Percentiles rank a stretch among this genome's conserved stretches.
Evolutionary conservation across 2,113 vertebrate genomes (phyloP).

Genomic region (Istiophorus platypterus): DNA sequence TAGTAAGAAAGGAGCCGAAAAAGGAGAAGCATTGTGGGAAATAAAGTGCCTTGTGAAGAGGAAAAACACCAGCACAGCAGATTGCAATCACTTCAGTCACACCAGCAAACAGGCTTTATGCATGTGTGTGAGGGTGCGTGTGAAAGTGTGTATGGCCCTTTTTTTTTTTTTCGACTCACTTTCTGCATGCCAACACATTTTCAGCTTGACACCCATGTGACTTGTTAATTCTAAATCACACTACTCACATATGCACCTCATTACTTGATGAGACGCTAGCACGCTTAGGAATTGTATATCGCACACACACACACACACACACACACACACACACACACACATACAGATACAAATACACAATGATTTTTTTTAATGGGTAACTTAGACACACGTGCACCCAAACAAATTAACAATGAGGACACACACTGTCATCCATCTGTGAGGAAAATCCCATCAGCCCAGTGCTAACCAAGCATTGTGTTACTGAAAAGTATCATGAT

Average conservation of each 20-base stretch:
- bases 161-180: neutral
- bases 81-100: conserved; percentile 47
- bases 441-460: conserved; percentile 61
- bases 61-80: conserved; percentile 45
- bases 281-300: conserved; percentile 46
- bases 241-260: conserved; percentile 64
- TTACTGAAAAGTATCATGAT: conserved; percentile 44
- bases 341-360: neutral
- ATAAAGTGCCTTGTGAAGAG: conserved; percentile 24
- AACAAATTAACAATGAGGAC: conserved; percentile 54
- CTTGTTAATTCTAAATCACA: conserved; percentile 66
- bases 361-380: neutral
- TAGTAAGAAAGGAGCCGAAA: neutral
- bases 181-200: conserved; percentile 57
- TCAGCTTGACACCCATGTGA: conserved; percentile 57
- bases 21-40: conserved; percentile 26
- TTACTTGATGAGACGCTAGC: conserved; percentile 66
- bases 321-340: neutral
- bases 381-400: neutral
- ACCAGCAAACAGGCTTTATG: conserved; percentile 28
- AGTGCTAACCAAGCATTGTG: conserved; percentile 46
- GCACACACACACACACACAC: neutral
- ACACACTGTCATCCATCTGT: conserved; percentile 44
- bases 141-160: conserved; percentile 21
- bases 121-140: conserved; percentile 6